These are phyloP conservation scores for Epizoanthus illoricatus DNA, from an alignment of 92 coral and sea anemone genomes.

Conservation along the genomic window DNA sequence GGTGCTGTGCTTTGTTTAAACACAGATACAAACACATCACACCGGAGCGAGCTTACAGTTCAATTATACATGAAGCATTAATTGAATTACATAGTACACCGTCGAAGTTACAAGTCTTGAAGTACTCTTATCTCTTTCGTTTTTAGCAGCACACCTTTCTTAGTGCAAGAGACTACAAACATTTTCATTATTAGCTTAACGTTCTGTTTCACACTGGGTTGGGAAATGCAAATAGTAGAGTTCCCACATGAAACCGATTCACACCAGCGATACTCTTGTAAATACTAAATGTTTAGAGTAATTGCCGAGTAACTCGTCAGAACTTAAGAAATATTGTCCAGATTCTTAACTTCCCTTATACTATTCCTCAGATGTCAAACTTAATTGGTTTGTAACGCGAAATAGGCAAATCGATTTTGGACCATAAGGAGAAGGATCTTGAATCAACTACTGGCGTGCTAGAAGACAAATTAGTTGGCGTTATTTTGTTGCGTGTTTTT, in stretches of 20 bases:
- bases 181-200: background rate
- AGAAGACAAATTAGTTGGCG: slow-evolving; percentile 23
- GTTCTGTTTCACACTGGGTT: background rate
- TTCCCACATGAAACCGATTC: background rate
- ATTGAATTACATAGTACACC: slow-evolving; percentile 53
- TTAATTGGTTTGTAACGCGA: slow-evolving; percentile 33
- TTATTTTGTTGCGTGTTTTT: background rate
- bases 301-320: background rate
- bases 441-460: background rate
- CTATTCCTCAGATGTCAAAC: slow-evolving; percentile 12
- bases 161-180: background rate
- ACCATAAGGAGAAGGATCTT: background rate
- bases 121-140: background rate
- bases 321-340: background rate
- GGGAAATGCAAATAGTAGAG: background rate
- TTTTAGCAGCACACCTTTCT: background rate
- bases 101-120: slow-evolving; percentile 11
- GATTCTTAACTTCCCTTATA: background rate
- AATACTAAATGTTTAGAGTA: slow-evolving; percentile 1
- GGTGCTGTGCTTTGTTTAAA: slow-evolving; percentile 14
- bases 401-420: slow-evolving; percentile 8
- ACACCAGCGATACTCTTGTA: background rate
- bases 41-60: slow-evolving; percentile 20
- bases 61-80: slow-evolving; percentile 64
- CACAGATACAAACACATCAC: background rate